phyloP scores from a whole-genome alignment of 2,888 invertebrate genomes.

The Dioctria rufipes region DNA sequence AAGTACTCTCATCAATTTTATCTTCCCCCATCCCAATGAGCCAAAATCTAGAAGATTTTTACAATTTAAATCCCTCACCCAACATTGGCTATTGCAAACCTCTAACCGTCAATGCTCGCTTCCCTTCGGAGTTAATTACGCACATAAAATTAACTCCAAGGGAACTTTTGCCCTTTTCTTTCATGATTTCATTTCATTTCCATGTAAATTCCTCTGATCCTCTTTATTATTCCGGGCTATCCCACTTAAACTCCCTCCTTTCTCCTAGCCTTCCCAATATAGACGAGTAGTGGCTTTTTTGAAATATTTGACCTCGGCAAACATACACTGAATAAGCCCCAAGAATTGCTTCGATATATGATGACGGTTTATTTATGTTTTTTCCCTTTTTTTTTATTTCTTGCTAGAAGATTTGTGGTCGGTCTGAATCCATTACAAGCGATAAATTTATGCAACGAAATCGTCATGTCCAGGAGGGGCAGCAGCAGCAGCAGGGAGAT shows the following conservation, averaged over 20 bases:
- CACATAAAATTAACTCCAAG: not conserved
- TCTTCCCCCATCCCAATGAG: too few relatives aligned
- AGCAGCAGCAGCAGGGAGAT: not conserved
- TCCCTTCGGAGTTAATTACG: too few relatives aligned
- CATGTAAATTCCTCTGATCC: not conserved
- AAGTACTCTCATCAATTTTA: too few relatives aligned
- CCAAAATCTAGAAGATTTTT: too few relatives aligned
- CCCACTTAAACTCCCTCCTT: not conserved
- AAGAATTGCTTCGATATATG: not conserved
- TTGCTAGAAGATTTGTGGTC: not conserved
- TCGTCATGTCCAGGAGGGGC: not conserved
- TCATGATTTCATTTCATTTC: not conserved
- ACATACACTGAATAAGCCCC: not conserved
- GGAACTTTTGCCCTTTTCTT: not conserved
- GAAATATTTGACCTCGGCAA: not conserved
- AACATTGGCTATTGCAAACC: too few relatives aligned
- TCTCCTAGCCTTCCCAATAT: not conserved
- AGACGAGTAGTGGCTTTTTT: not conserved
- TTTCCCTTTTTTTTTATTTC: not conserved
- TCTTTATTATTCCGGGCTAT: not conserved
- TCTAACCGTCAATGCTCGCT: too few relatives aligned
- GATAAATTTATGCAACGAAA: constrained; percentile 19
- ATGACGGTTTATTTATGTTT: not conserved
- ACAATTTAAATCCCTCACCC: too few relatives aligned
- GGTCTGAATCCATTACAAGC: not conserved